Evolutionary conservation across 2,888 invertebrate genomes (phyloP), one percentile per base, ranked within the genome.

Genomic region (Malthinus flaveolus): DNA sequence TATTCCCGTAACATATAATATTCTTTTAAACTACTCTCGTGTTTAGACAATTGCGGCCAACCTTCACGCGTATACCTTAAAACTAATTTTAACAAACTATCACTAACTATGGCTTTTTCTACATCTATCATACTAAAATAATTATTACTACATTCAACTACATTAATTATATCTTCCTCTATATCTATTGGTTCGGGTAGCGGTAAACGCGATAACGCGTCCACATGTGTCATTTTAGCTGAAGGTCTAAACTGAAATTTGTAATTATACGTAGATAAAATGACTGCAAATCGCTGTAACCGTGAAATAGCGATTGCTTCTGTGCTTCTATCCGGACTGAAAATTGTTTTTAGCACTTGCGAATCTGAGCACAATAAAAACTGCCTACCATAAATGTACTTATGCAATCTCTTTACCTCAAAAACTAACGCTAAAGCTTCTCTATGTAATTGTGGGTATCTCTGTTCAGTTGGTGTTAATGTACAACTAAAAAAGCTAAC

Each of bases 1-100:
- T 58, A 61, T 32, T 54, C 10, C 46, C 55, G 35, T 13, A 49
- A 37, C n/a, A 7, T 7, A 13, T 33, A 45, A 32, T 48, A 63
- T n/a, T 49, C 45, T 45, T 47, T 54, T 9, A 35, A 7, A 15
- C 11, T 31, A 10, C 8, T 10, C 3, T 47, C 50, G 13, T 32
- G 23, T 32, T 46, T 32, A 8, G 11, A 8, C 39, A 37, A 31
- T 48, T 42, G 15, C 11, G 50, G 49, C 54, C 56, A 56, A 11
- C 56, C 60, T 12, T 32, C 42, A 37, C 42, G 11, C 8, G 50
- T 48, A 34, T 23, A 23, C 5, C 5, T 23, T 2, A 3, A 23
- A 23, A 23, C 23, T 23, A 23, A 23, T 5, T 5, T 2, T 5
- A 23, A 23, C 23, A 23, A 23, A 5, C 5, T 5, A 23, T 23